phyloP scores from a whole-genome alignment of 2,797 vertebrate species.

The Sphenodon punctatus region DNA sequence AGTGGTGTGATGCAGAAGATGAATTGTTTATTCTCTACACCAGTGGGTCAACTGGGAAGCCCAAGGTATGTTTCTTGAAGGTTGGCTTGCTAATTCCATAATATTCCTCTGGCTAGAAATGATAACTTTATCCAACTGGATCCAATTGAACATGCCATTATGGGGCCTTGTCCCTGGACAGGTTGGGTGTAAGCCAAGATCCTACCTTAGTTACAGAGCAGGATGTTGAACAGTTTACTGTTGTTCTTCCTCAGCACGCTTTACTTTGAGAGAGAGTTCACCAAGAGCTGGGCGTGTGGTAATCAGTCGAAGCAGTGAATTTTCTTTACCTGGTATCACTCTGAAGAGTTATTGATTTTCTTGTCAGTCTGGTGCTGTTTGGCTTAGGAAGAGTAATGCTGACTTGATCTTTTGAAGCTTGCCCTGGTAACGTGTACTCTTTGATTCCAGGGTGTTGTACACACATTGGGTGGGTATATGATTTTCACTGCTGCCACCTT shows the following conservation, averaged over 20 bases:
- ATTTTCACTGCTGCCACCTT: constrained; percentile 90
- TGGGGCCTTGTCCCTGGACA: not conserved
- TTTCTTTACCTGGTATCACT: not conserved
- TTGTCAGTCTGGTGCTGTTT: rapidly evolving
- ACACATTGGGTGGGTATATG: constrained; percentile 94
- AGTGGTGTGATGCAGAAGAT: constrained; percentile 94
- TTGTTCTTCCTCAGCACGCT: not conserved
- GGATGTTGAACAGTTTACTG: not conserved
- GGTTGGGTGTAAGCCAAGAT: not conserved
- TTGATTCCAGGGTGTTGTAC: constrained; percentile 87
- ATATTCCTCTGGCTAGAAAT: not conserved
- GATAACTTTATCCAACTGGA: not conserved
- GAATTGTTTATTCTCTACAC: constrained; percentile 97
- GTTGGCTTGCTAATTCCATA: not conserved
- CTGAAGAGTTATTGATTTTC: not conserved
- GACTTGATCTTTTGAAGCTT: not conserved
- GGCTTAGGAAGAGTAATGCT: not conserved
- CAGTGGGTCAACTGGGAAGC: constrained; percentile 95
- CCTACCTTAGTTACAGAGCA: not conserved
- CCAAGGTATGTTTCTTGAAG: constrained; percentile 80
- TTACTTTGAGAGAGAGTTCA: rapidly evolving
- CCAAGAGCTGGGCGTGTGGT: not conserved
- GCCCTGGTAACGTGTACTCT: not conserved
- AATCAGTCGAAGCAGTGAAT: not conserved
- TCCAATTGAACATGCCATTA: not conserved